Evolutionary conservation across 2,888 invertebrate genomes (phyloP), one percentile per base, ranked within the genome.

Genomic region (Abrostola tripartita): DNA sequence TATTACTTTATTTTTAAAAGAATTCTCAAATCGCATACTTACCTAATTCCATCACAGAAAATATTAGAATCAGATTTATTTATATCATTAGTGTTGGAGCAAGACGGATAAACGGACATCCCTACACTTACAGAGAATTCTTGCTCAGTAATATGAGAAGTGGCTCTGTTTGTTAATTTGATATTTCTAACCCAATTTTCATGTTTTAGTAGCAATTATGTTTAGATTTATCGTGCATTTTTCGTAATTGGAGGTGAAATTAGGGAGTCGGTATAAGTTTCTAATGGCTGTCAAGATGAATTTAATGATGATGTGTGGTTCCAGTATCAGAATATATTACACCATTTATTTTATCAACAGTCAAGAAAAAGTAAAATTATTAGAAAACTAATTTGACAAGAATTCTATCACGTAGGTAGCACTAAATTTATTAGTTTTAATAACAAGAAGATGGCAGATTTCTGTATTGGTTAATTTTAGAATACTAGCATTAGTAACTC

Each of bases 31-130:
- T 53, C 10, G 24, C 14, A 53, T 56, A 58, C 64, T 57, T 47
- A 57, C 61, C 52, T 53, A 61, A 61, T 71, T 71, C 42, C 52
- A 58, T 68, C 41, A 49, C 40, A 59, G 41, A 52, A 40, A 68
- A 62, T 54, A 63, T 68, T 11, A 8, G 24, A 65, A 77, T 69
- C 60, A 65, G 61, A 65, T 71, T 71, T 63, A 76, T 71, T 63
- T 47, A 47, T 54, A 42, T 51, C 71, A 63, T 79, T 70, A 73
- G 68, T 41, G 67, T 65, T 76, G 57, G 10, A n/a, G 9, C 35
- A 65, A 66, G 65, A 67, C 11, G 10, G 52, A 76, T 65, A 60
- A 37, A 41, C 44, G 36, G 42, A 67, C 53, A 40, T 65, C 44
- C 50, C 36, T 24, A 37, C 24, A 42, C 55, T 36, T 57, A 52